These are phyloP conservation scores for Romanogobio albipinnatus DNA, from an alignment of 2,113 vertebrate species.

Conservation along the genomic window DNA sequence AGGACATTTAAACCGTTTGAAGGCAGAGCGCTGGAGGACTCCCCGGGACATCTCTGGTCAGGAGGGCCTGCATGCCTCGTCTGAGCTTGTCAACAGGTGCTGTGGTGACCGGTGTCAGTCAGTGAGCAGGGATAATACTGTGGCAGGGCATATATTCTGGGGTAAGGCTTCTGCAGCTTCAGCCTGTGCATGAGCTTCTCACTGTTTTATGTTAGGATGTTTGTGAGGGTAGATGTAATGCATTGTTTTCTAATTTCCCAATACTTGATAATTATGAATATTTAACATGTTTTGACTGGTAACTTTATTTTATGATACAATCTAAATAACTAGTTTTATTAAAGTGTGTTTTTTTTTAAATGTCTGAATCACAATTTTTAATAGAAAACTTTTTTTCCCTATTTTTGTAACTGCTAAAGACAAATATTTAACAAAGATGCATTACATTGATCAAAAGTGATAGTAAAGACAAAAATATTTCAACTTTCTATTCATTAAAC, in stretches of 20 bases:
- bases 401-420: too few species aligned
- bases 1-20: conserved; percentile 68
- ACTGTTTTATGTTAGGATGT: neutral
- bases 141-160: conserved; percentile 35
- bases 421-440: too few species aligned
- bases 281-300: neutral
- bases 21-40: conserved; percentile 35
- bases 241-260: neutral
- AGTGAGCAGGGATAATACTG: conserved; percentile 25
- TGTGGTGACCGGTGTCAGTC: conserved; percentile 46
- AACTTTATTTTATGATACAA: neutral
- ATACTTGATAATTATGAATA: neutral
- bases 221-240: neutral
- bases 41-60: conserved; percentile 42
- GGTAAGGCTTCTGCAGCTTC: conserved; percentile 64
- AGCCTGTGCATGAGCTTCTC: neutral
- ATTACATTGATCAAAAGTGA: too few species aligned
- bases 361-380: neutral
- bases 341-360: neutral
- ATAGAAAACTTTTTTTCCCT: too few species aligned
- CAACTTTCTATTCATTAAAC: too few species aligned
- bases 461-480: too few species aligned
- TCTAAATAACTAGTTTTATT: neutral
- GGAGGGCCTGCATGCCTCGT: conserved; percentile 59
- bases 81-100: conserved; percentile 73